A percentile compares a stretch with the other conserved stretches of the same genome.
Evolutionary conservation across 23 tunicate species (phyloP).

Genomic region (Halocynthia roretzi): DNA sequence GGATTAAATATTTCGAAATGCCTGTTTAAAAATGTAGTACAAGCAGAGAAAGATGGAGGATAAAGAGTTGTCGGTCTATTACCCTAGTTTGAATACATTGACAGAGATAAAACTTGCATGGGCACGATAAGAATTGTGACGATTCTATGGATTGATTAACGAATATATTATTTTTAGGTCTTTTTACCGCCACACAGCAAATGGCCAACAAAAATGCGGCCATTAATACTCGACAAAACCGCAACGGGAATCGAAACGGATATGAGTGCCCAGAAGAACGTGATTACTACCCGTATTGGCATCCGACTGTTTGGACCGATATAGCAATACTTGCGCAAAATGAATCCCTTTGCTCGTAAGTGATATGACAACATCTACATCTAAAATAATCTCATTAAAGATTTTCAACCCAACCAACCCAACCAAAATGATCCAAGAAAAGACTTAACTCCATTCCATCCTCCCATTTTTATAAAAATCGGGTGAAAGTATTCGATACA

Average conservation of each 20-base stretch:
- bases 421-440: not conserved
- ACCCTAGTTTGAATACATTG: too few relatives aligned
- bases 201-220: constrained; percentile 52
- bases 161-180: constrained; percentile 29
- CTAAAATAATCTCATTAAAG: too few relatives aligned
- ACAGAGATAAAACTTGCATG: too few relatives aligned
- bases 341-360: constrained; percentile 67
- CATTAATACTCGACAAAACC: constrained; percentile 77
- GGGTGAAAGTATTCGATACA: too few relatives aligned
- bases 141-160: too few relatives aligned
- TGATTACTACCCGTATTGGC: constrained; percentile 92
- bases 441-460: too few relatives aligned
- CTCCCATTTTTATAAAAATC: too few relatives aligned
- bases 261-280: constrained; percentile 95
- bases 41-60: too few relatives aligned
- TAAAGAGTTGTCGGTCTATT: too few relatives aligned
- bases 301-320: constrained; percentile 89
- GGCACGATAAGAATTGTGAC: too few relatives aligned
- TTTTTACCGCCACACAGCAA: constrained; percentile 78
- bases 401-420: not conserved
- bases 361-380: not conserved
- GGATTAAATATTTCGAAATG: too few relatives aligned
- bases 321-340: constrained; percentile 82
- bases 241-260: constrained; percentile 48
- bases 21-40: too few relatives aligned